A percentile compares a stretch with the other conserved stretches of the same genome.
phyloP scores from a whole-genome alignment of 2,888 invertebrate genomes.

The Terebella lapidaria region DNA sequence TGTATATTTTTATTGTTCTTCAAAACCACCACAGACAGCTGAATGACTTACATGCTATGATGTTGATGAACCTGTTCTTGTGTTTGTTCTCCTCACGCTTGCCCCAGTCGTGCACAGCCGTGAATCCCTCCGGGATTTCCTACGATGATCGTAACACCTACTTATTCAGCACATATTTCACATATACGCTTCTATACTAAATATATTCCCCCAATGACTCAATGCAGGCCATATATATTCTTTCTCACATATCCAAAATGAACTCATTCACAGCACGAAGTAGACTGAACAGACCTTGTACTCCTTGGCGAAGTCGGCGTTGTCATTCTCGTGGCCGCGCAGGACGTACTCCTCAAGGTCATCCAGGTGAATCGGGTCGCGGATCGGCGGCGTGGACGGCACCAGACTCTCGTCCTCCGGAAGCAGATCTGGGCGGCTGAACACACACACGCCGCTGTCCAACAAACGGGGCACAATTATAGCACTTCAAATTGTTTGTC shows the following conservation, averaged over 20 bases:
- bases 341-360: constrained; percentile 25
- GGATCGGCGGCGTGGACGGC: constrained; percentile 8
- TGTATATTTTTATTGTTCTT: neutral
- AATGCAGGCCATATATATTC: too few relatives aligned
- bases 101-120: constrained; percentile 15
- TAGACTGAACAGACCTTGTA: constrained; percentile 20
- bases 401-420: neutral
- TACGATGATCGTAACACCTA: constrained; percentile 7
- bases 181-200: too few relatives aligned
- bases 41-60: constrained; percentile 26
- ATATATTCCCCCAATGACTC: too few relatives aligned
- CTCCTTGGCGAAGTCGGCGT: constrained; percentile 20
- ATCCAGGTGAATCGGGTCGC: constrained; percentile 16
- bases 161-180: too few relatives aligned
- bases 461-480: too few relatives aligned
- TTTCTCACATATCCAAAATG: too few relatives aligned
- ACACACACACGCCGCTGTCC: too few relatives aligned
- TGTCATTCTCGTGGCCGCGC: constrained; percentile 20
- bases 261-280: too few relatives aligned
- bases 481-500: too few relatives aligned
- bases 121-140: constrained; percentile 25
- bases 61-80: constrained; percentile 30
- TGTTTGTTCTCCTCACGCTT: constrained; percentile 22
- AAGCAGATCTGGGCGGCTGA: neutral
- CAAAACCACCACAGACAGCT: neutral